A percentile compares a stretch with the other conserved stretches of the same genome.
Conservation (phyloP, 2,113 vertebrate species). For the Lepisosteus oculatus region DNA sequence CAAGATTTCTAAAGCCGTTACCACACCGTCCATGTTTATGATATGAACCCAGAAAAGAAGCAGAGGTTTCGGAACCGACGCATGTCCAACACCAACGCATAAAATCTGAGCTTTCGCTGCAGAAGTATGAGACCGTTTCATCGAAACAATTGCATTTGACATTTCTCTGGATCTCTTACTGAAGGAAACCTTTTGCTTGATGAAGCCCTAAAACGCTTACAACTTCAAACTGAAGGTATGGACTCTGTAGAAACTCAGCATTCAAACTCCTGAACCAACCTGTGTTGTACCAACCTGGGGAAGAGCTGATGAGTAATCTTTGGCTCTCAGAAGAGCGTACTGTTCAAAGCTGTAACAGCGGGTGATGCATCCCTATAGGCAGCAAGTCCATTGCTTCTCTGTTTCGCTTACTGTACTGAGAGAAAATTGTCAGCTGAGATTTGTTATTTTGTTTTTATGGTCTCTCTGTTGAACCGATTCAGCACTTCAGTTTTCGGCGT, state of each 20-base stretch:
- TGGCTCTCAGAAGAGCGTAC: background rate
- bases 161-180: constrained; percentile 32
- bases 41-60: constrained; percentile 14
- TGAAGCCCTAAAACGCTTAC: constrained; percentile 30
- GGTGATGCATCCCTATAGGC: constrained; percentile 49
- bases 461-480: too few species aligned
- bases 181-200: constrained; percentile 29
- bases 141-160: constrained; percentile 22
- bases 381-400: constrained; percentile 36
- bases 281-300: constrained; percentile 27
- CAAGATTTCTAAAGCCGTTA: too few species aligned
- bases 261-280: background rate
- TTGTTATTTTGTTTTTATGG: too few species aligned
- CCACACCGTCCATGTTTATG: too few species aligned
- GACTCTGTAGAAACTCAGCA: constrained; percentile 37
- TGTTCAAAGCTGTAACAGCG: constrained; percentile 37
- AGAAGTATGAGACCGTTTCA: constrained; percentile 39
- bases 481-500: too few species aligned
- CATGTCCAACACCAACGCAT: constrained; percentile 29
- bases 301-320: background rate
- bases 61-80: constrained; percentile 36
- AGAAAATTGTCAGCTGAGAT: too few species aligned
- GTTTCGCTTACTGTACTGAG: constrained; percentile 30
- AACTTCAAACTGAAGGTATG: constrained; percentile 36
- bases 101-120: background rate